Evolutionary conservation across 2,888 invertebrate species (phyloP).

Genomic region (Aethes cnicana): DNA sequence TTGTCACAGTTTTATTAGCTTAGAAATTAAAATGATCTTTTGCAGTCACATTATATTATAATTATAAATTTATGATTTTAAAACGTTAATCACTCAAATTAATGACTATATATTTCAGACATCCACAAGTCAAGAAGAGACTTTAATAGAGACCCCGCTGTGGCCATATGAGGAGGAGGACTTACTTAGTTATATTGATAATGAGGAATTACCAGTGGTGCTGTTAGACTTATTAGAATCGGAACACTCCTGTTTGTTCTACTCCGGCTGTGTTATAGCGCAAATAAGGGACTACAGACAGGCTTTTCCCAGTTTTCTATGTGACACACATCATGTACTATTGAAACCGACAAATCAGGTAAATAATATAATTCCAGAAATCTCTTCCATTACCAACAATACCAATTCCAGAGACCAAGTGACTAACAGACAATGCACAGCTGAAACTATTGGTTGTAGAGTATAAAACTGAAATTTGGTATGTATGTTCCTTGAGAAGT

Average conservation of each 20-base stretch:
- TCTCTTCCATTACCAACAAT: no score
- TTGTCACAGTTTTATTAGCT: no score
- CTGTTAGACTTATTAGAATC: conserved; percentile 92
- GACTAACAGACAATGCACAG: no score
- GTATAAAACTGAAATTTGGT: no score
- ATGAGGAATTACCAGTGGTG: conserved; percentile 94
- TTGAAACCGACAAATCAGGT: conserved; percentile 94
- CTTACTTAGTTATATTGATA: conserved; percentile 92
- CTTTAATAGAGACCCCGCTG: conserved; percentile 88
- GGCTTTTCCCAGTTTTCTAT: conserved; percentile 88
- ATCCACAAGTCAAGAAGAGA: conserved; percentile 79
- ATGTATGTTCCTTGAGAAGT: no score
- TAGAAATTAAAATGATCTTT: no score
- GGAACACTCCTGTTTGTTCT: conserved; percentile 92
- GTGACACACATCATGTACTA: conserved; percentile 93
- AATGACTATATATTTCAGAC: no score
- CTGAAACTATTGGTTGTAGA: no score
- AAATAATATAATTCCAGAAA: conserved; percentile 35
- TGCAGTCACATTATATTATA: no score
- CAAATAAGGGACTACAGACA: conserved; percentile 95
- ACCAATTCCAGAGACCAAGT: no score
- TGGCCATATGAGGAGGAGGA: conserved; percentile 96
- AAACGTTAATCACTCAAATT: no score
- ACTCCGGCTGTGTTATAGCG: conserved; percentile 95
- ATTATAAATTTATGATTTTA: no score